Evolutionary conservation across 2,797 vertebrate genomes (phyloP).

Genomic region (Acrossocheilus fasciatus): DNA sequence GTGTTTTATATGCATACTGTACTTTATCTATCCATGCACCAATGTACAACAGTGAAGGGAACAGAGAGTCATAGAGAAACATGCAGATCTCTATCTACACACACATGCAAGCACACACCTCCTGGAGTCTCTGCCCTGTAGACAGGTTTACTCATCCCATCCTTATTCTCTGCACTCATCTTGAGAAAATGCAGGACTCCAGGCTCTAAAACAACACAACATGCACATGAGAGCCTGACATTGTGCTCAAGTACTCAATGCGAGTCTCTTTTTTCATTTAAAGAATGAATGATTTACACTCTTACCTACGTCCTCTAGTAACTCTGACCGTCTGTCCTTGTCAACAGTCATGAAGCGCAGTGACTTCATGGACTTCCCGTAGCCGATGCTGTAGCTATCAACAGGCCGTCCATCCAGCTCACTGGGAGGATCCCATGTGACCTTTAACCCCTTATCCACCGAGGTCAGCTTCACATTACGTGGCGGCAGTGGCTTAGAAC

Average conservation of each 20-base stretch:
- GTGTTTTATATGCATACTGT: not conserved
- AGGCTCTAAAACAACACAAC: slow-evolving; percentile 75
- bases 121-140: slow-evolving; percentile 72
- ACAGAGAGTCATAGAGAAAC: slow-evolving; percentile 11
- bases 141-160: slow-evolving; percentile 73
- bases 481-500: slow-evolving; percentile 76
- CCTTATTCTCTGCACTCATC: slow-evolving; percentile 78
- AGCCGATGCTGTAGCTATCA: slow-evolving; percentile 79
- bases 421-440: slow-evolving; percentile 81
- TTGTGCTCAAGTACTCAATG: slow-evolving; percentile 12
- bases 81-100: slow-evolving; percentile 37
- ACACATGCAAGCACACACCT: slow-evolving; percentile 62
- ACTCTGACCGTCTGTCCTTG: slow-evolving; percentile 73
- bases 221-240: slow-evolving; percentile 53
- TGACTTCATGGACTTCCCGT: slow-evolving; percentile 80
- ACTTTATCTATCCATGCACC: slow-evolving; percentile 11
- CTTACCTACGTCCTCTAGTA: slow-evolving; percentile 85
- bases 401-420: slow-evolving; percentile 78
- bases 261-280: slow-evolving; percentile 33
- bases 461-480: slow-evolving; percentile 79
- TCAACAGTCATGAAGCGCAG: slow-evolving; percentile 77
- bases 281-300: slow-evolving; percentile 14
- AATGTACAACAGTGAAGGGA: slow-evolving; percentile 1
- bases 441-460: slow-evolving; percentile 75
- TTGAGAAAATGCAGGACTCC: slow-evolving; percentile 78